Percentiles rank a stretch among this genome's conserved stretches.
phyloP scores from a whole-genome alignment of 2,797 vertebrate genomes.

The Sebastes paucispinis region DNA sequence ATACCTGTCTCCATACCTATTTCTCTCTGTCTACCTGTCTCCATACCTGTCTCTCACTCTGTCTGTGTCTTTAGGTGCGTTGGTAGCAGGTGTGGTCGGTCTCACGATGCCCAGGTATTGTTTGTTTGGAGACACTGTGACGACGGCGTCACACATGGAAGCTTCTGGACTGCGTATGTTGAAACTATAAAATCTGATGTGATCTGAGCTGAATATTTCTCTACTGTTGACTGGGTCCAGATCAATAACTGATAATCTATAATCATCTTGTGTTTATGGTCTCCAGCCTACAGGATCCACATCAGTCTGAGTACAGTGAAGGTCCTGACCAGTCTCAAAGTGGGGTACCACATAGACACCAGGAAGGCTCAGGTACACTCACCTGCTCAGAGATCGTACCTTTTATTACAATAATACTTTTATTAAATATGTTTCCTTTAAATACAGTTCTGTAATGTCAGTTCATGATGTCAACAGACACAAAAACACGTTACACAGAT shows the following conservation, averaged over 20 bases:
- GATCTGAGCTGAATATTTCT: not conserved
- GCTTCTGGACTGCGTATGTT: slow-evolving; percentile 67
- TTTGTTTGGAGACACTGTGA: slow-evolving; percentile 92
- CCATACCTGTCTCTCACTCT: not conserved
- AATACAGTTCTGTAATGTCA: not conserved
- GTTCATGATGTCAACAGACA: not conserved
- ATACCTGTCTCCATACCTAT: too few species aligned
- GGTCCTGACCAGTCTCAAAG: slow-evolving; percentile 82
- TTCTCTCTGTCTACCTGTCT: too few species aligned
- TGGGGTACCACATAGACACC: slow-evolving; percentile 83
- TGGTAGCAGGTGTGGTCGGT: slow-evolving; percentile 90
- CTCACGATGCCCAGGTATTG: slow-evolving; percentile 92
- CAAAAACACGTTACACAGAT: not conserved
- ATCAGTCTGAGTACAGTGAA: slow-evolving; percentile 83
- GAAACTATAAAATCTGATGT: not conserved
- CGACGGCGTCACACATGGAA: slow-evolving; percentile 89
- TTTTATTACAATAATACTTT: not conserved
- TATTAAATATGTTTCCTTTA: not conserved
- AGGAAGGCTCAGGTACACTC: slow-evolving; percentile 65
- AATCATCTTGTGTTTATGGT: not conserved
- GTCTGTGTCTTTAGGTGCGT: slow-evolving; percentile 75
- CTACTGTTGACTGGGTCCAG: too few species aligned
- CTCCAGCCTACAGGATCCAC: slow-evolving; percentile 88
- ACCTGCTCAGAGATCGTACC: not conserved
- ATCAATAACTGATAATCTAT: not conserved